Conservation (phyloP, 2,888 invertebrate genomes). For the Micoletzkya japonica region DNA sequence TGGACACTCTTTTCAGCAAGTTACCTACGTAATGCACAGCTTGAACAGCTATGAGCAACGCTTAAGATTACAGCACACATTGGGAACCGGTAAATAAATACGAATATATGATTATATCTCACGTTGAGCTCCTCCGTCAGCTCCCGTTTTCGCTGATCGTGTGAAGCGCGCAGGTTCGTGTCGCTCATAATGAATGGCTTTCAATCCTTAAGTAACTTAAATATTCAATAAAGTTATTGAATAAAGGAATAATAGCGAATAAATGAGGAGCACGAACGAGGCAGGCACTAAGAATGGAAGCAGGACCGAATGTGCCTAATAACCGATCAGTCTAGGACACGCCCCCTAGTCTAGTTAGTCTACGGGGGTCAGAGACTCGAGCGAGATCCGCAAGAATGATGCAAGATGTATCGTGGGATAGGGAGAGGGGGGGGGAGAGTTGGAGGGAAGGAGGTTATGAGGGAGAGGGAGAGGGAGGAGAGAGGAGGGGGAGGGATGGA, state of each 20-base stretch:
- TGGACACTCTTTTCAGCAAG: neutral
- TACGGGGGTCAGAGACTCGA: neutral
- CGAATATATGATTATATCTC: neutral
- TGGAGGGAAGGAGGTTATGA: neutral
- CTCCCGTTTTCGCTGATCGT: conserved; percentile 28
- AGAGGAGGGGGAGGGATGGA: neutral
- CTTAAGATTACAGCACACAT: too few relatives aligned
- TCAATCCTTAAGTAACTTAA: too few relatives aligned
- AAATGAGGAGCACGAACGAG: neutral
- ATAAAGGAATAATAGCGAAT: neutral
- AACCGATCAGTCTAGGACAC: too few relatives aligned
- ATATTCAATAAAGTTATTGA: neutral
- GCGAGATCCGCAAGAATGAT: neutral
- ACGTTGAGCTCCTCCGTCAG: conserved; percentile 44
- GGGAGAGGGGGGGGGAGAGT: neutral
- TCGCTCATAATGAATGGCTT: too few relatives aligned
- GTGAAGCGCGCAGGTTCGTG: conserved; percentile 24
- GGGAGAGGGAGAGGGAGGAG: neutral
- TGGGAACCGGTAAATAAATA: neutral
- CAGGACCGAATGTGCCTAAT: neutral
- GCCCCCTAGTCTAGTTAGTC: too few relatives aligned
- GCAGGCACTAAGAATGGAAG: neutral
- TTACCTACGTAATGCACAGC: too few relatives aligned
- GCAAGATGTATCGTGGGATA: neutral
- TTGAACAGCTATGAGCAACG: too few relatives aligned